Evolutionary conservation across 37 sponge, comb jelly and placozoan species (phyloP), one percentile per base, ranked within the genome.

Genomic region (Aphrocallistes beatrix): DNA sequence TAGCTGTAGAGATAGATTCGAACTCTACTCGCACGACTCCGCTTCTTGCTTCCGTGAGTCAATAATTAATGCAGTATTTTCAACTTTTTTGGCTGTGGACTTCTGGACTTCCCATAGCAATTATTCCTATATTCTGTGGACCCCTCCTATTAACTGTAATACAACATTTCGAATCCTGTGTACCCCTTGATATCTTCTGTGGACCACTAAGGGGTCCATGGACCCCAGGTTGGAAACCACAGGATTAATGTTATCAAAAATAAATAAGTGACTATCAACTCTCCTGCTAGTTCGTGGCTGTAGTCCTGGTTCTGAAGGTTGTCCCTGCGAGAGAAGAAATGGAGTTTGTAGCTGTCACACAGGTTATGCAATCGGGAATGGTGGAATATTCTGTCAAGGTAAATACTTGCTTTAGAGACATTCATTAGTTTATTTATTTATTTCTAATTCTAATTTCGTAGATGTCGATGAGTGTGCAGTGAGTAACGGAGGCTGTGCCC

Each of bases 1-100:
- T 82, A 38, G 37, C 13, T 89, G 90, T 81, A 38, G 81, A 37
- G 37, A 23, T 23, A 87, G 90, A 3, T 89, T 60, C 45, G 30
- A 37, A 1, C 69, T 89, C 0, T 60, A 60, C 34, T 28, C 25
- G 3, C 45, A 42, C 45, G 45, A 42, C 45, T 19, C 75, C n/a
- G n/a, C 28, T 3, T 60, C 75, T 13, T 60, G 75, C 34, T 60
- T 25, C 21, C 10, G n/a, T n/a, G n/a, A n/a, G n/a, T n/a, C n/a
- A n/a, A n/a, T n/a, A n/a, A n/a, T n/a, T n/a, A n/a, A n/a, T n/a
- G n/a, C n/a, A n/a, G n/a, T n/a, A n/a, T n/a, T n/a, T n/a, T n/a
- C n/a, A n/a, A n/a, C n/a, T n/a, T n/a, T n/a, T n/a, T n/a, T n/a
- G n/a, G n/a, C n/a, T n/a, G n/a, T n/a, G n/a, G n/a, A n/a, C n/a